A percentile compares a stretch with the other conserved stretches of the same genome.
Conservation (phyloP, 2,797 vertebrate genomes). For the Xerus rutilus region DNA sequence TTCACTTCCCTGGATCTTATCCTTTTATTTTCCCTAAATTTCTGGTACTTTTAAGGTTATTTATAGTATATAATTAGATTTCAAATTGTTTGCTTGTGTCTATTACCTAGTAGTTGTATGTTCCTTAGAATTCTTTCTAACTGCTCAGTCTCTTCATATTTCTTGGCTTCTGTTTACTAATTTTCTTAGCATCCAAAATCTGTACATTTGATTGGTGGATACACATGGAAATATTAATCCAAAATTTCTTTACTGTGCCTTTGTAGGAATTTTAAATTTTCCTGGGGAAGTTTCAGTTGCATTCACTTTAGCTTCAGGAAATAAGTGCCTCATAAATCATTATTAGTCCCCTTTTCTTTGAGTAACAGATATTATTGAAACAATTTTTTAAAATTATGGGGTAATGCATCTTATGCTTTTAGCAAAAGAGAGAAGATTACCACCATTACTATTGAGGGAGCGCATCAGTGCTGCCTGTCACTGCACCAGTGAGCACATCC, state of each 20-base stretch:
- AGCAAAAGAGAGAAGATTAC: not conserved
- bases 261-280: conserved; percentile 12
- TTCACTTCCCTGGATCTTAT: not conserved
- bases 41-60: not conserved
- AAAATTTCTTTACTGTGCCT: conserved; percentile 40
- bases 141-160: not conserved
- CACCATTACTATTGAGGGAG: not conserved
- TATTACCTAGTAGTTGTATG: not conserved
- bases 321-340: conserved; percentile 28
- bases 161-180: not conserved
- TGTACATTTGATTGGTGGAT: not conserved
- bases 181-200: conserved; percentile 6
- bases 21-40: conserved; percentile 9
- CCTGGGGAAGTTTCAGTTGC: not conserved
- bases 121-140: conserved; percentile 29
- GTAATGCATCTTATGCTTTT: not conserved
- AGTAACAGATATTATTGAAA: conserved; percentile 7
- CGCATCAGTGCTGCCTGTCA: not conserved
- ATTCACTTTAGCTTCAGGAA: not conserved
- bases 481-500: not conserved
- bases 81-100: conserved; percentile 30
- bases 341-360: not conserved
- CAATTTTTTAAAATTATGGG: not conserved
- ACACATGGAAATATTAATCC: not conserved
- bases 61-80: not conserved